phyloP scores from a whole-genome alignment of 2,888 invertebrate species.

The Silvanus unidentatus region DNA sequence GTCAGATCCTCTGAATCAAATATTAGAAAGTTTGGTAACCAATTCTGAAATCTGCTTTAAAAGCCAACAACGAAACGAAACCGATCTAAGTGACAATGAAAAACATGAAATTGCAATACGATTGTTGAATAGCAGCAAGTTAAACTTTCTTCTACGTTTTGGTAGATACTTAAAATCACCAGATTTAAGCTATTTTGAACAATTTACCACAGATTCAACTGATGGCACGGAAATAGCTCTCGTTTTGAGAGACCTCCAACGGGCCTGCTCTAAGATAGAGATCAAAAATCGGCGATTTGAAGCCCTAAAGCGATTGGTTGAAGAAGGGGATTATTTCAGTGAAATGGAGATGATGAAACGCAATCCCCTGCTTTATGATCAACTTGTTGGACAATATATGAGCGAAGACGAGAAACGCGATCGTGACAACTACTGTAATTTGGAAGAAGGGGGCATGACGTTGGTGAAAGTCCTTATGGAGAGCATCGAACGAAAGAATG shows the following conservation, averaged over 20 bases:
- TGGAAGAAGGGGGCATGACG: slow-evolving; percentile 52
- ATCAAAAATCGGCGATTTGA: slow-evolving; percentile 76
- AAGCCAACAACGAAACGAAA: slow-evolving; percentile 75
- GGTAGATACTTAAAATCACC: slow-evolving; percentile 62
- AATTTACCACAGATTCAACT: slow-evolving; percentile 33
- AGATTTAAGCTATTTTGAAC: slow-evolving; percentile 67
- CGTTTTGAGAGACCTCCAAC: slow-evolving; percentile 56
- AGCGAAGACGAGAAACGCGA: slow-evolving; percentile 67
- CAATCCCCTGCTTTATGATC: slow-evolving; percentile 84
- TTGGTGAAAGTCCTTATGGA: slow-evolving; percentile 75
- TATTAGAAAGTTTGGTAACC: slow-evolving; percentile 57
- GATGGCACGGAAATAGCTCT: slow-evolving; percentile 56
- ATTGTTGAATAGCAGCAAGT: slow-evolving; percentile 59
- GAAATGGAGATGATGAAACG: slow-evolving; percentile 91
- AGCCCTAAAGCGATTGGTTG: slow-evolving; percentile 68
- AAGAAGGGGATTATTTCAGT: slow-evolving; percentile 73
- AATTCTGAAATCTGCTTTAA: slow-evolving; percentile 66
- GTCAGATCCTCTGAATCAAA: slow-evolving; percentile 23
- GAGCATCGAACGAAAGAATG: slow-evolving; percentile 69
- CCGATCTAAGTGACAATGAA: slow-evolving; percentile 62
- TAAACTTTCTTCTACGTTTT: slow-evolving; percentile 70
- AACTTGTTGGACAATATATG: slow-evolving; percentile 81
- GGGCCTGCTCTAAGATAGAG: slow-evolving; percentile 47
- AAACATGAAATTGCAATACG: slow-evolving; percentile 64
- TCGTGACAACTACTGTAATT: slow-evolving; percentile 49